These are phyloP conservation scores for Meliscaeva auricollis DNA, from an alignment of 2,888 invertebrate genomes.

Conservation along the genomic window DNA sequence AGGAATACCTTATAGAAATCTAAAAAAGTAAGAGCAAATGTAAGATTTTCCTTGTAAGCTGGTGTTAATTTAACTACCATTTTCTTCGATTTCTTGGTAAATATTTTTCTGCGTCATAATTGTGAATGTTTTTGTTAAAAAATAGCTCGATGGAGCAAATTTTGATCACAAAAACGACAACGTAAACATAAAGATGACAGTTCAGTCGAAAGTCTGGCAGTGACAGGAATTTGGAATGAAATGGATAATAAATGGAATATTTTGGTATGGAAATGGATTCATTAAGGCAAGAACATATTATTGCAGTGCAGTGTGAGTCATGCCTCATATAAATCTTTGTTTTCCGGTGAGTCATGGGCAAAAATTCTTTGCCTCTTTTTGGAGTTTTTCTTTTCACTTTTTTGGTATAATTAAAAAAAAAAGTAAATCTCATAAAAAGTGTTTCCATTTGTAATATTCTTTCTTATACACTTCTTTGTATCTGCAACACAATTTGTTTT, in stretches of 20 bases:
- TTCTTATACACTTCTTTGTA: too few species aligned
- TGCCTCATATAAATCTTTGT: too few species aligned
- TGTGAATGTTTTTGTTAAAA: background rate
- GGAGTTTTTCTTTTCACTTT: too few species aligned
- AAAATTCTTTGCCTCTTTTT: too few species aligned
- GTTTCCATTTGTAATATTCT: too few species aligned
- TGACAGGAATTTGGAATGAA: too few species aligned
- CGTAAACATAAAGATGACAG: slow-evolving; percentile 16
- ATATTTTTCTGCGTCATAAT: slow-evolving; percentile 56
- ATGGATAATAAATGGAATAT: background rate
- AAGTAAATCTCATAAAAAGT: too few species aligned
- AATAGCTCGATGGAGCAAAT: background rate
- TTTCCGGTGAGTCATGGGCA: too few species aligned
- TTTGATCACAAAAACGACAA: background rate
- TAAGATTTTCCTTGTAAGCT: background rate
- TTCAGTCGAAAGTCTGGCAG: background rate
- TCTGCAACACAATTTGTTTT: too few species aligned
- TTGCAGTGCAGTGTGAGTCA: too few species aligned
- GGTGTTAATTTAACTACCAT: slow-evolving; percentile 35
- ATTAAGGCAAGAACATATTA: too few species aligned
- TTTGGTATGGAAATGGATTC: background rate
- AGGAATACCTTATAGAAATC: slow-evolving; percentile 71
- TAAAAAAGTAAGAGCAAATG: background rate
- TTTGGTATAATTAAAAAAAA: too few species aligned
- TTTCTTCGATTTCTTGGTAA: slow-evolving; percentile 60